A percentile compares a stretch with the other conserved stretches of the same genome.
Conservation (phyloP, 37 sponge, comb jelly and placozoan genomes). For the Mnemiopsis leidyi region DNA sequence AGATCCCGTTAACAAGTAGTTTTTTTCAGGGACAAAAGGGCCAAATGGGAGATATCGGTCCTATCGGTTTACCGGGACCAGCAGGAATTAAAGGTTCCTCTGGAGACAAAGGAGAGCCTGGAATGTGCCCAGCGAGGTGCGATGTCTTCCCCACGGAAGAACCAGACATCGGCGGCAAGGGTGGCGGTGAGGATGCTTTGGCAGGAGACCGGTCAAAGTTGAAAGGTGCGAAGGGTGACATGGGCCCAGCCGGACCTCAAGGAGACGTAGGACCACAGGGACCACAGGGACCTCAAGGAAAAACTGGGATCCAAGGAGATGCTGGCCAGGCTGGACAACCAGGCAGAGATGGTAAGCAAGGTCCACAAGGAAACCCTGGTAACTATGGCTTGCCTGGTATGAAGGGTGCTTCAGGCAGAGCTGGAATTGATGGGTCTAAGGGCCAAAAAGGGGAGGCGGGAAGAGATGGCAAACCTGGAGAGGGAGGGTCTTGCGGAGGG, state of each 20-base stretch:
- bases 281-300: not conserved
- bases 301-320: conserved; percentile 9
- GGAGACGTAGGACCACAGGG: not conserved
- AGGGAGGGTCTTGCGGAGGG: not conserved
- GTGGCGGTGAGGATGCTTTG: not conserved
- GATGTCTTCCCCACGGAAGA: not conserved
- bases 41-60: not conserved
- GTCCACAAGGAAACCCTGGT: not conserved
- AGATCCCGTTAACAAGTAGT: too few species aligned
- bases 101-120: conserved; percentile 32
- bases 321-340: not conserved
- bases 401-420: not conserved
- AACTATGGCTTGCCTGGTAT: not conserved
- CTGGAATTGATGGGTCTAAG: conserved; percentile 11
- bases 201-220: not conserved
- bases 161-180: not conserved
- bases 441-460: not conserved
- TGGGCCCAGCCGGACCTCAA: not conserved
- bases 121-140: not conserved
- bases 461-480: not conserved
- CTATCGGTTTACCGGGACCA: not conserved
- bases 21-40: conserved; percentile 8
- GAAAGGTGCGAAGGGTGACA: not conserved
- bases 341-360: conserved; percentile 24
- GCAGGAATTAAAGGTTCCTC: not conserved